Conservation (phyloP, 2,797 vertebrate species). For the Neosilurus hyrtlii region DNA sequence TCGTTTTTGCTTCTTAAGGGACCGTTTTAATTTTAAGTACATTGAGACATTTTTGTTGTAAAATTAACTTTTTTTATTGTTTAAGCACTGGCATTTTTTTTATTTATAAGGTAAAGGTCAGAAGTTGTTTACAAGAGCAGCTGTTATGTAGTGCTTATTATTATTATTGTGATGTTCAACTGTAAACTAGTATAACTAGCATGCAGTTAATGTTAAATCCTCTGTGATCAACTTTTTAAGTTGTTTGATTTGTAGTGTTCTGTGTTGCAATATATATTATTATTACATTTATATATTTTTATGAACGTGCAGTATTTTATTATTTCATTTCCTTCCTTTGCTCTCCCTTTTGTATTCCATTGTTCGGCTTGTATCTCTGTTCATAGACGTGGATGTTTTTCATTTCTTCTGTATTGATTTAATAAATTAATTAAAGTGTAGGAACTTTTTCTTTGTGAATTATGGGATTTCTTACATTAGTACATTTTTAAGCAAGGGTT, state of each 20-base stretch:
- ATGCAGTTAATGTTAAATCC: not conserved
- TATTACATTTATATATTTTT: not conserved
- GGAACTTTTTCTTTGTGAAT: conserved; percentile 5
- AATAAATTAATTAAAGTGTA: conserved; percentile 30
- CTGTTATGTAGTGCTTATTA: conserved; percentile 1
- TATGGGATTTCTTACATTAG: conserved; percentile 9
- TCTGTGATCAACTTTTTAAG: not conserved
- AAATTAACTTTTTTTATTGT: conserved; percentile 9
- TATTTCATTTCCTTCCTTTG: not conserved
- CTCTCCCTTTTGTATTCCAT: not conserved
- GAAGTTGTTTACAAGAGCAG: conserved; percentile 33
- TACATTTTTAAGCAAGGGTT: not conserved
- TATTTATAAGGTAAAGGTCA: conserved; percentile 5
- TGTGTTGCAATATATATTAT: conserved; percentile 11
- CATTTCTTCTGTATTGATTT: not conserved
- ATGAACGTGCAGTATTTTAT: not conserved
- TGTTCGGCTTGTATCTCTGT: not conserved
- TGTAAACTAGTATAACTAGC: not conserved
- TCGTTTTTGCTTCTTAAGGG: not conserved
- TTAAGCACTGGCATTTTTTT: not conserved
- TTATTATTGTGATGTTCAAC: conserved; percentile 14
- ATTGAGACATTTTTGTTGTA: conserved; percentile 1
- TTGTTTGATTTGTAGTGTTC: not conserved
- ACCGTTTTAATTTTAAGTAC: not conserved
- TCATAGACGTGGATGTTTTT: not conserved